phyloP scores from a whole-genome alignment of 2,113 vertebrate species.

The Sphaerodactylus townsendi region DNA sequence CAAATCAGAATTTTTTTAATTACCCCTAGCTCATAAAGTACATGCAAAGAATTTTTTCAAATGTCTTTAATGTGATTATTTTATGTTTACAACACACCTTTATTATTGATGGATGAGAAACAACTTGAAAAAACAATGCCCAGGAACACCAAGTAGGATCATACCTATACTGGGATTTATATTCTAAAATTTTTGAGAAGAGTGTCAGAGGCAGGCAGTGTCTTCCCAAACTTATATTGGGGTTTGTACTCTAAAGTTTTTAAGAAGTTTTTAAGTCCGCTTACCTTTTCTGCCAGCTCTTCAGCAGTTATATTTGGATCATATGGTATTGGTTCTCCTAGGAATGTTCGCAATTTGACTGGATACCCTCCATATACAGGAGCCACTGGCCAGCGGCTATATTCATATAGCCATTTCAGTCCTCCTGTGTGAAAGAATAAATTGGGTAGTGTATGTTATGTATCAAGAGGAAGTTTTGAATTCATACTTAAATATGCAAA shows the following conservation, averaged over 20 bases:
- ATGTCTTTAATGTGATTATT: background rate
- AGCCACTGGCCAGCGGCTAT: slow-evolving; percentile 78
- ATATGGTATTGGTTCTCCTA: slow-evolving; percentile 89
- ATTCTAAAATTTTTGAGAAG: background rate
- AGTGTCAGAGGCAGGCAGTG: background rate
- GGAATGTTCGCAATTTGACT: slow-evolving; percentile 88
- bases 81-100: background rate
- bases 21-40: too few relatives aligned
- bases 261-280: slow-evolving; percentile 24
- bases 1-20: too few relatives aligned
- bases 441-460: background rate
- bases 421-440: slow-evolving; percentile 66
- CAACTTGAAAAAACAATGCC: background rate
- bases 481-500: background rate
- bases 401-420: slow-evolving; percentile 85
- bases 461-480: background rate
- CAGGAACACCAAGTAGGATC: background rate
- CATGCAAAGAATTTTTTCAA: background rate
- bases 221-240: too few relatives aligned
- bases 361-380: slow-evolving; percentile 90
- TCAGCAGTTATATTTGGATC: slow-evolving; percentile 81
- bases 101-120: background rate
- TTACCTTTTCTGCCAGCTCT: slow-evolving; percentile 86
- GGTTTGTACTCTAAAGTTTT: background rate
- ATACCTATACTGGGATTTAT: background rate